These are phyloP conservation scores for Rugalucina vietnamica DNA, from an alignment of 2,888 invertebrate genomes.

Conservation along the genomic window DNA sequence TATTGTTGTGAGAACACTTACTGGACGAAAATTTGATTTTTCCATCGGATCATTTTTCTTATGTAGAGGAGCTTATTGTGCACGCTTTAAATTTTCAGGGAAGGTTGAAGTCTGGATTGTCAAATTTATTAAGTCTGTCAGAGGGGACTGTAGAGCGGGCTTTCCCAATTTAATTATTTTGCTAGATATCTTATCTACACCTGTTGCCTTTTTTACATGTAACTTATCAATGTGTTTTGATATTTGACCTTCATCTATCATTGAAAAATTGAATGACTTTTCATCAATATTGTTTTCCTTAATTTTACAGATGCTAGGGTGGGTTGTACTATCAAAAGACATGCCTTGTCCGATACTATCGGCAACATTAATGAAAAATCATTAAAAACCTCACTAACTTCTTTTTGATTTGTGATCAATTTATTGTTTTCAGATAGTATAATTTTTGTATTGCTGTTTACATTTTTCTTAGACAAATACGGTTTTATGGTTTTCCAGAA, in stretches of 20 bases:
- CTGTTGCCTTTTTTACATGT: not conserved
- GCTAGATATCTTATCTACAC: not conserved
- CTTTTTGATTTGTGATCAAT: not conserved
- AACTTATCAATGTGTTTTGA: not conserved
- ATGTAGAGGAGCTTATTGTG: slow-evolving; percentile 7
- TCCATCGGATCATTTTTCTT: slow-evolving; percentile 29
- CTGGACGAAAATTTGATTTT: slow-evolving; percentile 28
- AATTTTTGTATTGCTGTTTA: not conserved
- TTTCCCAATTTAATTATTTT: not conserved
- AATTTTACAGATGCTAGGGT: not conserved
- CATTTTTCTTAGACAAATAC: slow-evolving; percentile 26
- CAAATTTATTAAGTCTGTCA: not conserved
- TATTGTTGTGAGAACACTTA: slow-evolving; percentile 42
- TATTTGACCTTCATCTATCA: not conserved
- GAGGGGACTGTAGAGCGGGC: not conserved
- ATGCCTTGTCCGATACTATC: not conserved
- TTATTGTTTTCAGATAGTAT: slow-evolving; percentile 6
- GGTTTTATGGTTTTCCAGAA: slow-evolving; percentile 41
- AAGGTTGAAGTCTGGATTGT: not conserved
- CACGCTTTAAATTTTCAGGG: not conserved
- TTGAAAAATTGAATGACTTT: not conserved
- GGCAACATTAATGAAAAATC: not conserved
- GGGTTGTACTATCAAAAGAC: not conserved
- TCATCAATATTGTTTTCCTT: not conserved
- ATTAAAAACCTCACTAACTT: not conserved